Evolutionary conservation across 2,888 invertebrate genomes (phyloP), one percentile per base, ranked within the genome.

Genomic region (Chouioia cunea): DNA sequence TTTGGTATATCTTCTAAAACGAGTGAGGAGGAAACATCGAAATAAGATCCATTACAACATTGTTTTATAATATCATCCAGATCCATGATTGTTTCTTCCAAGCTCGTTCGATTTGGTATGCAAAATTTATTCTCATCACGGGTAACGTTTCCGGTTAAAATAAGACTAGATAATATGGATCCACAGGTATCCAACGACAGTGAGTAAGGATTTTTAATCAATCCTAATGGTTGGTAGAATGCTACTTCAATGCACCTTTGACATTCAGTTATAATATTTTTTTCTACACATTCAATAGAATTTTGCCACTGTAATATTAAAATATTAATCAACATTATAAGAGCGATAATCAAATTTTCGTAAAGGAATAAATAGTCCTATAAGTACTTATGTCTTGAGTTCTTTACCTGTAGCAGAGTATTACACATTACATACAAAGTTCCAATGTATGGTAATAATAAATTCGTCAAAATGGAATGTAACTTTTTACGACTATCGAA

Each of bases 131-230:
- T 71, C 43, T 73, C 76, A 2, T 70, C 58, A 14, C 77, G 20
- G 12, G 60, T 71, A 57, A 82, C 66, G 48, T 80, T 78, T 64
- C 76, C 80, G 73, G 78, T 77, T 15, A 77, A 71, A 54, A 73
- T 56, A 44, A 85, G 79, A 71, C 80, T 82, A 53, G 75, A 73
- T 65, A 84, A 73, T 18, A 83, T 80, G 4, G 83, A 77, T 65
- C 77, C 74, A 74, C 81, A 82, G n/a, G 86, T 79, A 75, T 94
- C 94, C 75, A 94, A 87, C 50, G 92, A 92, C 70, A 95, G 87
- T 76, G 91, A 90, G 85, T 93, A 93, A 0, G 93, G 93, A 86
- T 93, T 93, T 43, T 75, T 78, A 14, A 88, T 86, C 64, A 84
- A 80, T 50, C 83, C 81, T 15, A 79, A 77, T 65, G 81, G 81